Evolutionary conservation across 2,888 invertebrate genomes (phyloP), one percentile per base, ranked within the genome.

Genomic region (Caenorhabditis imperialis): DNA sequence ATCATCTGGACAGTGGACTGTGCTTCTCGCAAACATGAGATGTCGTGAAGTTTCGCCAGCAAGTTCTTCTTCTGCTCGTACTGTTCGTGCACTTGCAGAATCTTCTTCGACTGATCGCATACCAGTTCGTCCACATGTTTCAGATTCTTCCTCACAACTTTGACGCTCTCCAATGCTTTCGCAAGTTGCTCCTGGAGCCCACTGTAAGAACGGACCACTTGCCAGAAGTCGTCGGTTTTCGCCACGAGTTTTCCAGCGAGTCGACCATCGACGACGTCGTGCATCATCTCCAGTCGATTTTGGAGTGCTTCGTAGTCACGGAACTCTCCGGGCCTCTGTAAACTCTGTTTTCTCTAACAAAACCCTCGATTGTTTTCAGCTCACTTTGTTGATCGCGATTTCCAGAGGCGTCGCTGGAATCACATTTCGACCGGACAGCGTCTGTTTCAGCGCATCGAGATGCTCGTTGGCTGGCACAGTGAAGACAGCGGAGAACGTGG

Each of bases 161-260:
- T 65, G 7, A 84, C 80, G 54, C 71, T 62, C 35, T 72, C 53
- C 67, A 82, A 67, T 6, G 85, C 83, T 12, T 92, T 92, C 1
- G 93, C 93, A 91, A 99, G 93, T 88, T 97, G 94, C 82, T 95
- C 95, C 92, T 97, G 94, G 53, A 99, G 93, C 27, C 94, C 93
- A 88, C 98, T 96, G 89, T 99, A 98, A 7, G 97, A 97, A 60
- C 96, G 93, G 94, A 99, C 97, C 0, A 97, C 97, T 95, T 94
- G 72, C 80, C 81, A 82, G 54, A 82, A 82, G 42, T 60, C 63
- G 35, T 81, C 78, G n/a, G 77, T 78, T 54, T 83, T 82, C 14
- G 77, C 45, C 20, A 79, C 94, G 58, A 96, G 91, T 91, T 96
- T 96, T 22, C 77, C 70, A 45, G 87, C 85, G 20, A 87, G 77